phyloP scores from a whole-genome alignment of 2,888 invertebrate genomes.

The Trissoscelio sp. region DNA sequence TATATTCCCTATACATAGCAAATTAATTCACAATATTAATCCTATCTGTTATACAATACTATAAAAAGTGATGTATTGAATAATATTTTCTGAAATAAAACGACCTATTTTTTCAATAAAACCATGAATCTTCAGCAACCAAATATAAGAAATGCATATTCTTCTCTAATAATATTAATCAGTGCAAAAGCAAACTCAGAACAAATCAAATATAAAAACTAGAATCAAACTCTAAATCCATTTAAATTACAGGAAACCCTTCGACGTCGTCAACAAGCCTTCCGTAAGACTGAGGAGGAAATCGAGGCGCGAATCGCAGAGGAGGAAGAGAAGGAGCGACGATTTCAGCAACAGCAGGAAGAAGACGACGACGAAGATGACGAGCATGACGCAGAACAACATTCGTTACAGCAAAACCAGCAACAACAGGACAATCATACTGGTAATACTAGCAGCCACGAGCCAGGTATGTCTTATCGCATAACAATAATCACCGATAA shows the following conservation, averaged over 20 bases:
- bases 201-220: no score
- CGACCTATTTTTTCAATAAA: no score
- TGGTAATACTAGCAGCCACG: conserved; percentile 81
- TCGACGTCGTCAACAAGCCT: conserved; percentile 87
- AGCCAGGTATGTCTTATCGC: conserved; percentile 78
- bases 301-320: conserved; percentile 89
- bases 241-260: conserved; percentile 85
- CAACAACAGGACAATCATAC: conserved; percentile 78
- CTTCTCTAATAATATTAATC: no score
- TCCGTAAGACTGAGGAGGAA: conserved; percentile 90
- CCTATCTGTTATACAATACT: no score
- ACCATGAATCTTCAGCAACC: no score
- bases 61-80: no score
- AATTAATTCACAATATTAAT: no score
- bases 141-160: no score
- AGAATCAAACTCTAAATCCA: neutral
- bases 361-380: conserved; percentile 71
- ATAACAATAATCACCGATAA: conserved; percentile 42
- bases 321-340: conserved; percentile 84
- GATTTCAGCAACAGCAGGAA: conserved; percentile 71
- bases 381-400: conserved; percentile 22
- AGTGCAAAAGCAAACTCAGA: no score
- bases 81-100: no score
- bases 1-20: no score
- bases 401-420: conserved; percentile 29